Conservation (phyloP, 2,113 vertebrate genomes). For the Chlorodrepanis virens region DNA sequence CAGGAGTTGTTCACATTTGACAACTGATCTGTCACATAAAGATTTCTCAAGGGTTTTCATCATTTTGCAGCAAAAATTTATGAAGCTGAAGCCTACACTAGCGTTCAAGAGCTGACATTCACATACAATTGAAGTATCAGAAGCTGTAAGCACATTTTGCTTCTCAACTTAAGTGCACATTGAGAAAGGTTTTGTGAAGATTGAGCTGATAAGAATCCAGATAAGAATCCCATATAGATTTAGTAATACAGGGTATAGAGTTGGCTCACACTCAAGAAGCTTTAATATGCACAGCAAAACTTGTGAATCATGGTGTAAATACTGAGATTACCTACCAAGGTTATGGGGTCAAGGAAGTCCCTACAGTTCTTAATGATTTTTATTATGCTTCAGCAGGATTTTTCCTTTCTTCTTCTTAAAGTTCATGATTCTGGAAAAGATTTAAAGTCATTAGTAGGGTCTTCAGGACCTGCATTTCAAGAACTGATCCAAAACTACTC, state of each 20-base stretch:
- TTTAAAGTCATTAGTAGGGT: background rate
- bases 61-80: background rate
- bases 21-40: background rate
- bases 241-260: background rate
- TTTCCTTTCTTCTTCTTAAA: background rate
- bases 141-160: background rate
- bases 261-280: background rate
- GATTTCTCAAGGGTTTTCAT: background rate
- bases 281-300: background rate
- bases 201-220: background rate
- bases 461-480: background rate
- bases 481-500: background rate
- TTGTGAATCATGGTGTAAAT: background rate
- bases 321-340: background rate
- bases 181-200: background rate
- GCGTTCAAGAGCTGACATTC: background rate
- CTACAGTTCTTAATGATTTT: background rate
- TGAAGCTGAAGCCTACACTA: background rate
- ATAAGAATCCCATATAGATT: background rate
- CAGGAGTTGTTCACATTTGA: background rate
- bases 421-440: background rate
- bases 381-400: background rate
- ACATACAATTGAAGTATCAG: background rate
- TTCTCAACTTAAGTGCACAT: background rate
- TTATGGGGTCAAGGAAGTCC: background rate